A percentile compares a stretch with the other conserved stretches of the same genome.
These are phyloP conservation scores for Crioceris asparagi DNA, from an alignment of 2,888 invertebrate species.

Conservation along the genomic window DNA sequence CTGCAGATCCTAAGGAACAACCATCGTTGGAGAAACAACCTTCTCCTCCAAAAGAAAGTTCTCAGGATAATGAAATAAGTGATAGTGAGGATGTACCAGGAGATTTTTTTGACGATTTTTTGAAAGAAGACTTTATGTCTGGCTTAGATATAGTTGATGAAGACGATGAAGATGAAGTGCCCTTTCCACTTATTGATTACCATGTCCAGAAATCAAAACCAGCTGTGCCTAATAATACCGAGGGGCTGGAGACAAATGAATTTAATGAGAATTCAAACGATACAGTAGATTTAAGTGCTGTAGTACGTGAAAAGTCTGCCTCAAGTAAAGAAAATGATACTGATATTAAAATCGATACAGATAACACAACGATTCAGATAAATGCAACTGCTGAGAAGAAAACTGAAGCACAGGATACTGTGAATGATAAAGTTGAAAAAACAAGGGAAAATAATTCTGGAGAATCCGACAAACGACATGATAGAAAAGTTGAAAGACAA, in stretches of 20 bases:
- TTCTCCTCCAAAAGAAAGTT: no score
- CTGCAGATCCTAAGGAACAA: no score
- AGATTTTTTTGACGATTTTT: slow-evolving; percentile 38
- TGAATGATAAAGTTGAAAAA: slow-evolving; percentile 3
- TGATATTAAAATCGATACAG: slow-evolving; percentile 9
- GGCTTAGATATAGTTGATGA: slow-evolving; percentile 38
- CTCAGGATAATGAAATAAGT: no score
- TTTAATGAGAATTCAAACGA: slow-evolving; percentile 2
- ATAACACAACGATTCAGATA: slow-evolving; percentile 6
- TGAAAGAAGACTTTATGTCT: slow-evolving; percentile 37
- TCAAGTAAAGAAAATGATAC: background rate
- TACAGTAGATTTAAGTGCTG: background rate
- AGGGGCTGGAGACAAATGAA: slow-evolving; percentile 8
- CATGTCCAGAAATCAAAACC: no score
- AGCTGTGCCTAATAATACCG: no score
- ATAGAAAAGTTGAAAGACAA: slow-evolving; percentile 3
- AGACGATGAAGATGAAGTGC: slow-evolving; percentile 31
- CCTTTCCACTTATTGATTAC: no score
- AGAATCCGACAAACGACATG: slow-evolving; percentile 2
- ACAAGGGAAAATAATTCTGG: slow-evolving; percentile 5
- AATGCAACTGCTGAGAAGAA: slow-evolving; percentile 8
- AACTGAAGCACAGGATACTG: background rate
- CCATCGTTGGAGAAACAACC: no score
- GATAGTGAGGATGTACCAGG: slow-evolving; percentile 35
- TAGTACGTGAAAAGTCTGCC: slow-evolving; percentile 2